Base-by-base conservation (phyloP, 2,888 invertebrate genomes). In the Seira ritae region DNA sequence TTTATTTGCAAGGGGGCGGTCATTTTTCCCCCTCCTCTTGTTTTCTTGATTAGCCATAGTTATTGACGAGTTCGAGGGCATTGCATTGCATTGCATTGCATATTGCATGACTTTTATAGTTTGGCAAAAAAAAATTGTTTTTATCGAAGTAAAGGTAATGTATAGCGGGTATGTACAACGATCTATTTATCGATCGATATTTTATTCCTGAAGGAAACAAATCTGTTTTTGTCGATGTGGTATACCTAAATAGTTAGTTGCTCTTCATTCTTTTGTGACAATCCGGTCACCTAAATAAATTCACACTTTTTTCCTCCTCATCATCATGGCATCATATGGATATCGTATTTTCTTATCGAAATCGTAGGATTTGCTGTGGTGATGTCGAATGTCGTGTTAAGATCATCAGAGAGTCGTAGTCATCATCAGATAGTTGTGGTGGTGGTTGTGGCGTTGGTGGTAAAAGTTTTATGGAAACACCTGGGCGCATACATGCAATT, bases 1-100 rank as follows among this genome's bases (percentile, higher is more conserved):
- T 79, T 79, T 83, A 83, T 78, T 83, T 83, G 50, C 71, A 70
- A 77, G 78, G 83, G 75, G 83, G 83, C 78, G 83, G 78, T 77
- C n/a, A n/a, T n/a, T 31, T 31, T 31, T 31, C 3, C 31, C n/a
- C n/a, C n/a, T n/a, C n/a, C n/a, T 77, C 69, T 60, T 78, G 74
- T 55, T 12, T 55, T 55, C 3, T 73, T 83, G 83, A 83, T 83
- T 83, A 83, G 74, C 20, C 74, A 65, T 74, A n/a, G 31, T 31
- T 31, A 78, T 78, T 83, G 83, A 83, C 74, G 68, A 65, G 74
- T 74, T 73, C 66, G 73, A 72, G 76, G 69, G 66, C 80, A 62
- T 70, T n/a, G 55, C 55, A 55, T 55, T 31, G 31, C 8, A 31
- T 31, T n/a, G n/a, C 31, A 31, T 4, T 31, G 31, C 31, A 31